Evolutionary conservation across 1,140 invertebrate genomes (phyloP), one percentile per base, ranked within the genome.

Genomic region (Drosophila ironensis): DNA sequence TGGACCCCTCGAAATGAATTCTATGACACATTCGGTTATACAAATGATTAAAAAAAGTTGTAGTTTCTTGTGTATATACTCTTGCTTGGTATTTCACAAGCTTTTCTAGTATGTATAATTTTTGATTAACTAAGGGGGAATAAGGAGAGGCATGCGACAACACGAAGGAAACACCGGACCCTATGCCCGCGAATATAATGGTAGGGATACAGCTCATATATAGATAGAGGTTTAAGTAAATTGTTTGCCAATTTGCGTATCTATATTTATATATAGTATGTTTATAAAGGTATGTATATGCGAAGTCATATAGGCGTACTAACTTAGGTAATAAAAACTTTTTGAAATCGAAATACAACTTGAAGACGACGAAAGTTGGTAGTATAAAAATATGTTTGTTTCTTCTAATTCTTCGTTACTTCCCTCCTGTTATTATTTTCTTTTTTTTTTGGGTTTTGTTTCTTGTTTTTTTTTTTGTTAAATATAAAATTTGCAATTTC

Each of bases 1-100:
- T 24, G 41, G 44, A 48, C 1, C 42, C 25, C 19, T 28, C 42
- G 63, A 63, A 61, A 63, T 63, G 60, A 63, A 48, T 63, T 63
- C 56, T 63, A 63, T 63, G 60, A 63, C 60, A 63, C 60, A 48
- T 48, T 63, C 11, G 60, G 42, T 63, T 63, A 63, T 63, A 63
- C 56, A 63, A 63, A 63, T 63, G 60, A 28, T 28, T 11, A 24
- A 38, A 63, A 61, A 61, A 61, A 38, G 12, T 20, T 28, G 22
- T 16, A 33, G 20, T 44, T 44, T 12, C 24, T 38, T 60, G 37
- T 45, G 25, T 41, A 19, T 51, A 42, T 17, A 16, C 8, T 6
- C n/a, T 30, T n/a, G n/a, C n/a, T n/a, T n/a, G n/a, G 17, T 44
- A 17, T 20, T 37, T 16, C 16, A n/a, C 4, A 22, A 7, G 24